Evolutionary conservation across 1,140 invertebrate species (phyloP).

Genomic region (Cyclargus thomasi): DNA sequence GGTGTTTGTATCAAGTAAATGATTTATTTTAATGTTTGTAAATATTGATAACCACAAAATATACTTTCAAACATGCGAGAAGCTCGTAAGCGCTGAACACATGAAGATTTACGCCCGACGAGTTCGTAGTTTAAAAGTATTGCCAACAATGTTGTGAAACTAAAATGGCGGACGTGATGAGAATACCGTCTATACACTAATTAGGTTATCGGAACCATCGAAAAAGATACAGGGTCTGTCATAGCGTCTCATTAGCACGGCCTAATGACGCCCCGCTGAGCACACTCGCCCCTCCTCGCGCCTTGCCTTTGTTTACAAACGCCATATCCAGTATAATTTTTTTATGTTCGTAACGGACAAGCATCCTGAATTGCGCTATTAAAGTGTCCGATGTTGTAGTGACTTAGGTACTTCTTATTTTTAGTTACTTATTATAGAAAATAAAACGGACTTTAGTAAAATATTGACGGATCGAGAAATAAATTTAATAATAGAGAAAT

Average conservation of each 20-base stretch:
- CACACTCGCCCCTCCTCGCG: conserved; percentile 30
- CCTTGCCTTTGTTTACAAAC: conserved; percentile 30
- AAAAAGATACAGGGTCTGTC: conserved; percentile 20
- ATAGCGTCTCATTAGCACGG: conserved; percentile 39
- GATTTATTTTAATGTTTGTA: too few species aligned
- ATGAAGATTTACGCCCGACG: background rate
- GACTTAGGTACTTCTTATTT: too few species aligned
- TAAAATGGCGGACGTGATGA: background rate
- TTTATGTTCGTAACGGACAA: background rate
- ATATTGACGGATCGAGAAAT: too few species aligned
- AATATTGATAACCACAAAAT: too few species aligned
- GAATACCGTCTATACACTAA: background rate
- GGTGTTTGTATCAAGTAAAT: too few species aligned
- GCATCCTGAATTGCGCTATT: too few species aligned
- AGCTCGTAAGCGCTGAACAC: background rate
- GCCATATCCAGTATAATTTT: conserved; percentile 14
- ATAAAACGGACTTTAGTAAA: too few species aligned
- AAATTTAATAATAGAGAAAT: too few species aligned
- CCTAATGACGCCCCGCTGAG: conserved; percentile 49
- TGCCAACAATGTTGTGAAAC: background rate
- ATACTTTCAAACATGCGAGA: too few species aligned
- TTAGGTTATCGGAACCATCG: conserved; percentile 14
- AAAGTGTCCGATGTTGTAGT: too few species aligned
- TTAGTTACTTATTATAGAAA: too few species aligned
- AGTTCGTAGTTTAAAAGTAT: background rate